Conservation (phyloP, 2,888 invertebrate species). For the Melangyna quadrimaculata region DNA sequence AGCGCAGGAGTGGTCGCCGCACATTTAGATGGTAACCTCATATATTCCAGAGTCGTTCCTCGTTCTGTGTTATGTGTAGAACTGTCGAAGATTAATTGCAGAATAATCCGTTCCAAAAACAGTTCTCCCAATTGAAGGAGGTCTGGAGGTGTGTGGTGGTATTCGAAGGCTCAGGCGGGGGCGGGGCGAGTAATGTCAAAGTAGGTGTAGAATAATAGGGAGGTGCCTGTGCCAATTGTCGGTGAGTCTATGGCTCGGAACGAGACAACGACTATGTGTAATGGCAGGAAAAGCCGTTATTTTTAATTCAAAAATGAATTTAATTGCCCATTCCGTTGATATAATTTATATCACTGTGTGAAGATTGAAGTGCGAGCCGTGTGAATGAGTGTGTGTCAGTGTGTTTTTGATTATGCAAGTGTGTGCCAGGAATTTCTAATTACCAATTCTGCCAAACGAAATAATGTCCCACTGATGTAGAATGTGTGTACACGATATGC, state of each 20-base stretch:
- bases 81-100: constrained; percentile 67
- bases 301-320: constrained; percentile 70
- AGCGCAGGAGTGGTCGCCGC: constrained; percentile 55
- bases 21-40: constrained; percentile 36
- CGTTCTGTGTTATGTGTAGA: neutral
- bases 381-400: neutral
- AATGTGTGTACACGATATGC: constrained; percentile 42
- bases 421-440: constrained; percentile 64
- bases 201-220: constrained; percentile 12
- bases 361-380: neutral
- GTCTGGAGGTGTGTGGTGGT: neutral
- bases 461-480: constrained; percentile 22
- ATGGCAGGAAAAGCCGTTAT: constrained; percentile 63
- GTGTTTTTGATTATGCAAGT: constrained; percentile 18
- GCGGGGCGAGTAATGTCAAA: neutral
- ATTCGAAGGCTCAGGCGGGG: neutral
- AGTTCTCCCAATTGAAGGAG: constrained; percentile 18
- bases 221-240: constrained; percentile 30
- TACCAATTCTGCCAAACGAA: constrained; percentile 41
- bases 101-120: constrained; percentile 59
- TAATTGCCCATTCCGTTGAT: constrained; percentile 62
- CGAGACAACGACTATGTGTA: constrained; percentile 33
- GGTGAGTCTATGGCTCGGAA: constrained; percentile 34
- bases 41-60: constrained; percentile 32
- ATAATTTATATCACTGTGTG: constrained; percentile 32